Percentiles rank a stretch among this genome's conserved stretches.
phyloP scores from a whole-genome alignment of 1,140 invertebrate species.

The Drosophila grimshawi region DNA sequence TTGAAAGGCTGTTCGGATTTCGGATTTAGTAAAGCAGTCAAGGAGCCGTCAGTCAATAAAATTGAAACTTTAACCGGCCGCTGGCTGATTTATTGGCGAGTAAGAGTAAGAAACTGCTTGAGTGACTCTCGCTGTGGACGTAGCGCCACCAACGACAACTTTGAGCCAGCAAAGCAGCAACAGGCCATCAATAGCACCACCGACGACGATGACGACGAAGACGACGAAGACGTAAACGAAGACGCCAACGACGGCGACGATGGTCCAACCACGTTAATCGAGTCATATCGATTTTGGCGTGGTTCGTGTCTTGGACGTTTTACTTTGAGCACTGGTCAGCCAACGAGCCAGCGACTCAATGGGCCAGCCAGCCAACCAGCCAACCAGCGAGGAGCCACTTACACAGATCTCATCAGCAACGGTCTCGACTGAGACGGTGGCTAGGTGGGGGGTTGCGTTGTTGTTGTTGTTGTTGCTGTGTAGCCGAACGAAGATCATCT shows the following conservation, averaged over 20 bases:
- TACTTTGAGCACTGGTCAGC: conserved; percentile 52
- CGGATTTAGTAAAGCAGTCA: no score
- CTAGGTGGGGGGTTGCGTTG: background rate
- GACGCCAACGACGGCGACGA: conserved; percentile 28
- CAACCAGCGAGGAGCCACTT: conserved; percentile 46
- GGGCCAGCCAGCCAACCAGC: background rate
- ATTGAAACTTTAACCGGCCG: no score
- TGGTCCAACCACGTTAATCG: conserved; percentile 73
- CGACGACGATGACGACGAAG: conserved; percentile 31
- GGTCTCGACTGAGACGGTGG: conserved; percentile 22
- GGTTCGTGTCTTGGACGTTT: conserved; percentile 80
- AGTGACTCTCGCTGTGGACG: conserved; percentile 22
- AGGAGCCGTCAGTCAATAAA: no score
- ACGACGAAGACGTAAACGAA: conserved; percentile 10
- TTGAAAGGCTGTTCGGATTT: no score
- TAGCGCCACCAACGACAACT: conserved; percentile 44
- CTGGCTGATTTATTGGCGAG: no score
- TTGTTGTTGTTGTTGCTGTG: conserved; percentile 17
- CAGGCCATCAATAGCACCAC: conserved; percentile 57
- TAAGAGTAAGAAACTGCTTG: background rate
- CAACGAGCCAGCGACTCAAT: background rate
- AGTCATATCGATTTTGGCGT: conserved; percentile 81
- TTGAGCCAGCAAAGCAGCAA: conserved; percentile 37
- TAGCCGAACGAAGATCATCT: conserved; percentile 49
- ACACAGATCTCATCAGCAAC: conserved; percentile 57